Conservation (phyloP, 2,113 vertebrate species). For the Pomatostomus ruficeps region DNA sequence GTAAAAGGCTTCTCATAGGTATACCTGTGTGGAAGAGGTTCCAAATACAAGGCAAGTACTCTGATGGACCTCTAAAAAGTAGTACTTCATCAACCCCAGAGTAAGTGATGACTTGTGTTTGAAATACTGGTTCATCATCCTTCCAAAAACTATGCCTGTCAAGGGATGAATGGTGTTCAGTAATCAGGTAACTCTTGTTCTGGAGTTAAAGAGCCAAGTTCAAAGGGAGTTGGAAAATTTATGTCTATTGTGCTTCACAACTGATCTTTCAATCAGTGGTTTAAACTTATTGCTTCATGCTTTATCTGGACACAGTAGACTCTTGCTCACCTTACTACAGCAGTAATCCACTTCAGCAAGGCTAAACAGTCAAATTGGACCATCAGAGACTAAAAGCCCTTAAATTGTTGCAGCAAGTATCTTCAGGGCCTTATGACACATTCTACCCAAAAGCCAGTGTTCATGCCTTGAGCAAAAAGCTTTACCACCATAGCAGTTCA, state of each 20-base stretch:
- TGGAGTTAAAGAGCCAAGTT: neutral
- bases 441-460: neutral
- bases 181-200: neutral
- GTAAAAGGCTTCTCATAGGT: neutral
- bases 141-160: neutral
- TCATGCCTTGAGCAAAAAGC: neutral
- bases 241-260: fast-evolving
- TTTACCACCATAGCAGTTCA: neutral
- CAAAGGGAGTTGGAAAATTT: neutral
- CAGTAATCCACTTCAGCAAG: neutral
- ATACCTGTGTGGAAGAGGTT: neutral
- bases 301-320: neutral
- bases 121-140: neutral
- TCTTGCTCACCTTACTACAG: neutral
- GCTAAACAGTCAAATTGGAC: neutral
- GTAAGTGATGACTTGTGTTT: neutral
- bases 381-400: neutral
- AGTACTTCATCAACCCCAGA: neutral
- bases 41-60: neutral
- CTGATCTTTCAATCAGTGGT: neutral
- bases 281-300: neutral
- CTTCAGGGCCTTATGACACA: neutral
- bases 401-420: neutral
- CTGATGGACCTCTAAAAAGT: neutral
- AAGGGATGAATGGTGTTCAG: neutral